Conservation (phyloP, 92 coral and sea anemone species). For the Blastomussa wellsi region DNA sequence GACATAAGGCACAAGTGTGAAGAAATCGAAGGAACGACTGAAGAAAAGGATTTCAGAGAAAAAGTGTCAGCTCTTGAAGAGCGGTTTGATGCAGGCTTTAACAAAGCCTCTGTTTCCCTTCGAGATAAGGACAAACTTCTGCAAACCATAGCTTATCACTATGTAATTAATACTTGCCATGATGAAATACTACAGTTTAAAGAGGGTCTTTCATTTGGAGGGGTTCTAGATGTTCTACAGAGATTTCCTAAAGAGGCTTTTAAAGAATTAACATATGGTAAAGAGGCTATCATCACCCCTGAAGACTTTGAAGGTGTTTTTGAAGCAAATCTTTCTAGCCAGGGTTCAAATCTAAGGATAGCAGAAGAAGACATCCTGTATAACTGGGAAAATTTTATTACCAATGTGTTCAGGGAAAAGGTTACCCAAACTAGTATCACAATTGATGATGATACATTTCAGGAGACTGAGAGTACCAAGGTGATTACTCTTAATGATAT, state of each 20-base stretch:
- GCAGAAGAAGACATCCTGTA: constrained; percentile 41
- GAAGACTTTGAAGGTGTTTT: constrained; percentile 23
- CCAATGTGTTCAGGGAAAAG: constrained; percentile 35
- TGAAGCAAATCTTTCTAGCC: constrained; percentile 26
- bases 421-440: constrained; percentile 28
- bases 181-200: constrained; percentile 46
- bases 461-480: constrained; percentile 36
- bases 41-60: constrained; percentile 14
- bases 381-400: constrained; percentile 35
- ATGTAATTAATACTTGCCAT: constrained; percentile 31
- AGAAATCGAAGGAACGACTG: constrained; percentile 8
- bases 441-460: constrained; percentile 31
- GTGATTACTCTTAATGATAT: constrained; percentile 38
- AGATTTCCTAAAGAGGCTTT: constrained; percentile 48
- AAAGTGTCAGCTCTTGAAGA: constrained; percentile 20
- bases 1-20: constrained; percentile 28
- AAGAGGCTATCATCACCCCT: constrained; percentile 26
- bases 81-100: constrained; percentile 43
- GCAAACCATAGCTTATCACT: constrained; percentile 28
- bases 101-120: constrained; percentile 44
- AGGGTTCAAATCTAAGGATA: constrained; percentile 42
- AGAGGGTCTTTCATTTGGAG: constrained; percentile 45
- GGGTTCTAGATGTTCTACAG: constrained; percentile 40
- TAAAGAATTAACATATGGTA: constrained; percentile 26
- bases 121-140: constrained; percentile 40